Conservation (phyloP, 2,797 vertebrate species). For the Aplochiton taeniatus region DNA sequence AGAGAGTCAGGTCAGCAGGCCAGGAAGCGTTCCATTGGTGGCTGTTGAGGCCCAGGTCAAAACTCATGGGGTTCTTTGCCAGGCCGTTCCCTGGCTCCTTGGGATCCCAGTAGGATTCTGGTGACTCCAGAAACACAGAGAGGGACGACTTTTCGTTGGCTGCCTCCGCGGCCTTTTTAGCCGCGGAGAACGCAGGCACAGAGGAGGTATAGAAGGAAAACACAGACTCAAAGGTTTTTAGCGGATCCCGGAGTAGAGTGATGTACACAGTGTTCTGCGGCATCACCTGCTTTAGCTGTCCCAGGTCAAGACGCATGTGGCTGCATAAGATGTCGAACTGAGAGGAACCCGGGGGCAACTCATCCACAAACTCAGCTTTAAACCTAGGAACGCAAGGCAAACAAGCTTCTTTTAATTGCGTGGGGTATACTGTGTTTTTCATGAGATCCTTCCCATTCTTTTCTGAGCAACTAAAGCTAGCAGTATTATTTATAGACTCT, state of each 20-base stretch:
- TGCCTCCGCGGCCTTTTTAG: slow-evolving; percentile 15
- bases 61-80: slow-evolving; percentile 57
- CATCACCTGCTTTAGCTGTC: slow-evolving; percentile 45
- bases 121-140: slow-evolving; percentile 38
- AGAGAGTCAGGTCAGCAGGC: slow-evolving; percentile 27
- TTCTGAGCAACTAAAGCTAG: no score
- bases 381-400: slow-evolving; percentile 32
- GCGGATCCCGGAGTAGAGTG: slow-evolving; percentile 41
- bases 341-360: slow-evolving; percentile 33
- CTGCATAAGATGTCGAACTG: slow-evolving; percentile 57
- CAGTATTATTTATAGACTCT: no score
- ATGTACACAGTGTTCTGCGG: slow-evolving; percentile 44
- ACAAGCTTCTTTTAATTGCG: background rate
- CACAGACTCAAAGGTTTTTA: slow-evolving; percentile 45
- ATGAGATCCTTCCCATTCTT: no score
- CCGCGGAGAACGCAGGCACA: slow-evolving; percentile 43
- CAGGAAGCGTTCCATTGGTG: slow-evolving; percentile 30
- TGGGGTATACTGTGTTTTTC: no score
- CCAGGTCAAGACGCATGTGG: slow-evolving; percentile 49
- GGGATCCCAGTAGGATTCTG: slow-evolving; percentile 36
- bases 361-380: slow-evolving; percentile 46
- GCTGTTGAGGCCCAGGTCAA: slow-evolving; percentile 51
- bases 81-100: slow-evolving; percentile 19
- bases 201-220: slow-evolving; percentile 49
- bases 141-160: slow-evolving; percentile 25